Percentiles rank a stretch among this genome's conserved stretches.
These are phyloP conservation scores for Orthosia incerta DNA, from an alignment of 2,888 invertebrate genomes.

Conservation along the genomic window DNA sequence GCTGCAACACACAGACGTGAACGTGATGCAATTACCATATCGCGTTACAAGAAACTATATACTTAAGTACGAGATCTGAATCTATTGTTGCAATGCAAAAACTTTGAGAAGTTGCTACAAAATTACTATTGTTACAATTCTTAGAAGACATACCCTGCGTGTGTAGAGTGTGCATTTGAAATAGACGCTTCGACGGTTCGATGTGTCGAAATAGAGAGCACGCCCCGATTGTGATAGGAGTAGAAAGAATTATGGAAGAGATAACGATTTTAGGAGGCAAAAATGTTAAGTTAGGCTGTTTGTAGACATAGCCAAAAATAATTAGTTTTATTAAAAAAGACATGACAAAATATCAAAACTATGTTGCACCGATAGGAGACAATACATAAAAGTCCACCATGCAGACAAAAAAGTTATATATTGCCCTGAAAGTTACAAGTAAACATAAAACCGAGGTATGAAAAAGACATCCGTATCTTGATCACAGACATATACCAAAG, in stretches of 20 bases:
- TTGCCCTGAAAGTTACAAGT: neutral
- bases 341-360: neutral
- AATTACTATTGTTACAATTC: slow-evolving; percentile 59
- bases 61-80: slow-evolving; percentile 68
- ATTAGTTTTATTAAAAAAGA: neutral
- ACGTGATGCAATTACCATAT: slow-evolving; percentile 77
- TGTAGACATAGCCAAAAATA: neutral
- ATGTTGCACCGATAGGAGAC: neutral
- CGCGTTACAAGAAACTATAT: slow-evolving; percentile 70
- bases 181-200: slow-evolving; percentile 47
- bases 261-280: slow-evolving; percentile 6
- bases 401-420: neutral
- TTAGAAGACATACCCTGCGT: slow-evolving; percentile 43
- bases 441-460: neutral
- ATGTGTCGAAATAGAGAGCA: slow-evolving; percentile 37
- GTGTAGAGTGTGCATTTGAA: slow-evolving; percentile 41
- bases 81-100: slow-evolving; percentile 66
- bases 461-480: neutral
- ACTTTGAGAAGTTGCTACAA: slow-evolving; percentile 54
- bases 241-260: slow-evolving; percentile 38
- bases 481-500: neutral
- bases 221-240: slow-evolving; percentile 16
- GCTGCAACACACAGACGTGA: slow-evolving; percentile 66
- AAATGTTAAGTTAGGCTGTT: neutral
- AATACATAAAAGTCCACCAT: neutral